These are phyloP conservation scores for Cantharis rustica DNA, from an alignment of 2,888 invertebrate species.

Conservation along the genomic window DNA sequence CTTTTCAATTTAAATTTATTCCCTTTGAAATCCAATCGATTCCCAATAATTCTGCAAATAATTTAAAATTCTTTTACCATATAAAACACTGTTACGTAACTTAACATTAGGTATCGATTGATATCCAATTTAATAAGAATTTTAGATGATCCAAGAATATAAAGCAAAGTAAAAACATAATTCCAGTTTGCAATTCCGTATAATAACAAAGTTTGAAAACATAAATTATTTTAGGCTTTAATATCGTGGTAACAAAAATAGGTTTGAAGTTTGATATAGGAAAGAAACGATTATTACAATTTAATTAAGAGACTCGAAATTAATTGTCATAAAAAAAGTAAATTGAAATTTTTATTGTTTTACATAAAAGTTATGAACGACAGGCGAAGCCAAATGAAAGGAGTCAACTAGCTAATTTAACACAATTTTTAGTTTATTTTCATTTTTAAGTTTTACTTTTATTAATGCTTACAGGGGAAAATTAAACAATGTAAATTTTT, in stretches of 20 bases:
- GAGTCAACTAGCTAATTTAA: not conserved
- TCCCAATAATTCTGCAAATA: not conserved
- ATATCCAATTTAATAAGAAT: not conserved
- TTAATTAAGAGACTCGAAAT: slow-evolving; percentile 3
- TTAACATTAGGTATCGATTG: not conserved
- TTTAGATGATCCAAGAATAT: not conserved
- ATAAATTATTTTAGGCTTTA: slow-evolving; percentile 4
- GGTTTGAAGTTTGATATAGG: slow-evolving; percentile 1
- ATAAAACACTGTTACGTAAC: not conserved
- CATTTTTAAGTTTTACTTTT: not conserved
- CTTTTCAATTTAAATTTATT: not conserved
- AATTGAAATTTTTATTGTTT: not conserved
- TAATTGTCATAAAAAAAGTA: not conserved
- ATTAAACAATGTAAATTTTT: not conserved
- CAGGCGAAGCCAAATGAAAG: not conserved
- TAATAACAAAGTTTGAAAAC: not conserved
- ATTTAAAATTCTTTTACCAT: not conserved
- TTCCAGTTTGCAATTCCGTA: not conserved
- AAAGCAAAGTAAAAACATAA: slow-evolving; percentile 5
- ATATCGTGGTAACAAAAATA: slow-evolving; percentile 1
- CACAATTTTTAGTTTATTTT: not conserved
- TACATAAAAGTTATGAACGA: not conserved
- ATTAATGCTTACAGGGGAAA: not conserved
- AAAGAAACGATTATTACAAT: slow-evolving; percentile 5
- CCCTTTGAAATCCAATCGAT: not conserved